phyloP scores from a whole-genome alignment of 2,113 vertebrate genomes.

The Ictalurus furcatus region DNA sequence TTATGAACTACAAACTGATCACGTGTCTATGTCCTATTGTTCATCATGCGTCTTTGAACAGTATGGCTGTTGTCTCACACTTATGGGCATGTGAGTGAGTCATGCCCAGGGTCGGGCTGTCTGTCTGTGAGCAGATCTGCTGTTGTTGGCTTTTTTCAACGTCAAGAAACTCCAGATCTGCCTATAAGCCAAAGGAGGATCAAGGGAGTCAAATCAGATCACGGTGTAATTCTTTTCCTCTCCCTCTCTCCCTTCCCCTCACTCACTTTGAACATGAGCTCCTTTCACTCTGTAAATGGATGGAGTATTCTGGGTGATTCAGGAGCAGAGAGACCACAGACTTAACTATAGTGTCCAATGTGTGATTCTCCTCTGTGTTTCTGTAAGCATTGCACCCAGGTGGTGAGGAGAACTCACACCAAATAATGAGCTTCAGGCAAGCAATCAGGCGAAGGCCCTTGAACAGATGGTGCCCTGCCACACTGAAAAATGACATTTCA shows the following conservation, averaged over 20 bases:
- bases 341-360: background rate
- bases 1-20: background rate
- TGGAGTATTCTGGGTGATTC: background rate
- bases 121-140: constrained; percentile 38
- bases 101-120: constrained; percentile 28
- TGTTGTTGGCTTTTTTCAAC: constrained; percentile 10
- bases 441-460: background rate
- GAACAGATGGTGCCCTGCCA: background rate
- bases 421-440: constrained; percentile 8
- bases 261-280: background rate
- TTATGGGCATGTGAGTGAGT: constrained; percentile 49
- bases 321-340: background rate
- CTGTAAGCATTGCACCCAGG: constrained; percentile 7
- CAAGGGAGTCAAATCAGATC: constrained; percentile 1
- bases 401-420: background rate
- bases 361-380: background rate
- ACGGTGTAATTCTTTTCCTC: background rate
- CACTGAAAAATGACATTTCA: background rate
- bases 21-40: constrained; percentile 16
- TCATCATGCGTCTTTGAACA: constrained; percentile 39
- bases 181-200: constrained; percentile 30
- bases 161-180: constrained; percentile 24
- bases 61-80: constrained; percentile 51
- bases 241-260: background rate
- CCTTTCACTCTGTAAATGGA: background rate